Evolutionary conservation across 2,113 vertebrate species (phyloP).

Genomic region (Sorex fumeus): DNA sequence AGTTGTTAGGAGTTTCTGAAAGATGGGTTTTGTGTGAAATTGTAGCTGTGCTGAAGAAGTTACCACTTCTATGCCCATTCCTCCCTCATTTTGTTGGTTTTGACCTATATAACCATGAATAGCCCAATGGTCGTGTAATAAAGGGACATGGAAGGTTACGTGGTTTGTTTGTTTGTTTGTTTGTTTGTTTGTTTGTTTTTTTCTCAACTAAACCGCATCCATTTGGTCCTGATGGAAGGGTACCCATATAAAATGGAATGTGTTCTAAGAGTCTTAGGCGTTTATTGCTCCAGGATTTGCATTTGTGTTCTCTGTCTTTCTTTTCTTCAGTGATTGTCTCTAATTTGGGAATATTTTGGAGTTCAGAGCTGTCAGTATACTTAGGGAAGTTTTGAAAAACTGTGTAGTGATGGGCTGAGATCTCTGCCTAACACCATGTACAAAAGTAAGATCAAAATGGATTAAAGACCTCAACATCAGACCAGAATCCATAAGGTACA

Average conservation of each 20-base stretch:
- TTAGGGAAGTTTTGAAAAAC: constrained; percentile 18
- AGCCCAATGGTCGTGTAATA: not conserved
- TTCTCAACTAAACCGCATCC: not conserved
- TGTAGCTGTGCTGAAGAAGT: not conserved
- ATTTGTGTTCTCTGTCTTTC: not conserved
- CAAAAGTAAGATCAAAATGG: too few species aligned
- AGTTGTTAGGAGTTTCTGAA: not conserved
- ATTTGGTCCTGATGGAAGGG: not conserved
- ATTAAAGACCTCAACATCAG: too few species aligned
- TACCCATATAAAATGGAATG: not conserved
- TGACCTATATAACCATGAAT: not conserved
- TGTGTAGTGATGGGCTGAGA: too few species aligned
- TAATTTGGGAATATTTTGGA: constrained; percentile 4
- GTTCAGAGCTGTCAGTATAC: not conserved
- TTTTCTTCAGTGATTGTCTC: constrained; percentile 17
- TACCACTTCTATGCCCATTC: not conserved
- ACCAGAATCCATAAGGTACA: too few species aligned
- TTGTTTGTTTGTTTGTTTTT: constrained; percentile 33
- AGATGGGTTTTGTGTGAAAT: not conserved
- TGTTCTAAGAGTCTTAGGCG: not conserved
- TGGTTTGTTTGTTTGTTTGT: constrained; percentile 2
- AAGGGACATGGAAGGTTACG: not conserved
- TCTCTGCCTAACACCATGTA: too few species aligned
- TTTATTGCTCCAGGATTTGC: not conserved
- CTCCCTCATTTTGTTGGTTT: constrained; percentile 1